Base-by-base conservation (phyloP, 2,113 vertebrate species). In the Sakesphorus luctuosus region DNA sequence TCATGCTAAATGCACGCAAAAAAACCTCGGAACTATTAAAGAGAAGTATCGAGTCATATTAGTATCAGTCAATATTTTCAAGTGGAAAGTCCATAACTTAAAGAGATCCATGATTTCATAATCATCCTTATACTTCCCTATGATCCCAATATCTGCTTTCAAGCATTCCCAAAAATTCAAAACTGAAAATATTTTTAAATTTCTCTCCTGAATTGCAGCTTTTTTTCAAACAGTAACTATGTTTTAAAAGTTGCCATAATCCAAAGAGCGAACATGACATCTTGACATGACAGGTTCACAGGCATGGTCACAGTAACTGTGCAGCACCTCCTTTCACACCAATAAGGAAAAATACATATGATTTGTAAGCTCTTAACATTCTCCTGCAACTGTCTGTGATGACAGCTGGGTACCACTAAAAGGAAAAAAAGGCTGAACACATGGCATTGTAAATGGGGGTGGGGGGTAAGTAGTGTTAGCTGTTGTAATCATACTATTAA, bases 401-500 rank as follows among this genome's bases (percentile, higher is more conserved):
- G 63, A 93, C 68, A 93, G 79, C 75, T 86, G 56, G 35, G 28
- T 49, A 87, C 50, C 52, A 82, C 61, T 55, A 62, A 73, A 49
- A 6, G 38, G 52, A 68, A 94, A 93, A 93, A 96, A 84, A 87
- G 40, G 61, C 65, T 89, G 84, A 94, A 95, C 81, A 90, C 90
- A 93, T 67, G 68, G 66, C 65, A 89, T 76, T 96, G 58, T 90
- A 80, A 78, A 89, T n/a, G 75, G 84, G 62, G 55, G 44, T 55
- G 56, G 58, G n/a, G 65, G 65, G 38, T 71, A 74, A 94, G n/a
- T 23, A 40, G 58, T 68, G 85, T 83, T 96, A 96, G 91, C 84
- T 96, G 80, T 61, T 94, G 90, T 92, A 95, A 96, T 92, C 89
- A 84, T 75, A 76, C 83, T 86, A 94, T 96, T 94, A 97, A 97